Conservation (phyloP, 2,888 invertebrate genomes). For the Trichogramma dendrolimi region DNA sequence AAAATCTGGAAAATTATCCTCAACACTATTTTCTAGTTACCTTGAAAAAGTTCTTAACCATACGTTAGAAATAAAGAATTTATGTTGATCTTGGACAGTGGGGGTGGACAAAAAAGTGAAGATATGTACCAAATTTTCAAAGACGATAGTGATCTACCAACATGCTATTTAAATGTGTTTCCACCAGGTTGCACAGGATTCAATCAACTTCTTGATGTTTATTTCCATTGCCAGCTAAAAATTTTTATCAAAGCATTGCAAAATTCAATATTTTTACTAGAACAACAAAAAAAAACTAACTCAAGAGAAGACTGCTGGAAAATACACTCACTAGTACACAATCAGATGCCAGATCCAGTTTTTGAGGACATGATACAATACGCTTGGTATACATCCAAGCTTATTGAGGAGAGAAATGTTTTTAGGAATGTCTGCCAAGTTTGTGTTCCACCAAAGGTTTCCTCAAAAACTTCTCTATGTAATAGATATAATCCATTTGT, state of each 20-base stretch:
- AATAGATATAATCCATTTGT: neutral
- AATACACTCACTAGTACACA: conserved; percentile 8
- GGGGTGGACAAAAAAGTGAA: conserved; percentile 8
- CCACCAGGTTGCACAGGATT: conserved; percentile 11
- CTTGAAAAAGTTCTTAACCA: neutral
- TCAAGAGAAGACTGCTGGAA: conserved; percentile 4
- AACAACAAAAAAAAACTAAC: conserved; percentile 3
- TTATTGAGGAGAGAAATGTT: neutral
- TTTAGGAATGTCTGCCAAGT: conserved; percentile 9
- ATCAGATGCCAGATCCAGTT: conserved; percentile 8
- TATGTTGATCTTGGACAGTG: conserved; percentile 9
- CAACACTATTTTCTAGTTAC: conserved; percentile 5
- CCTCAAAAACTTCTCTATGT: neutral
- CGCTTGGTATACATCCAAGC: conserved; percentile 10
- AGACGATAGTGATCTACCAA: neutral
- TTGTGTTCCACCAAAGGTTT: neutral
- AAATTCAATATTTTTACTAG: conserved; percentile 1
- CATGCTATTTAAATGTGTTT: conserved; percentile 4
- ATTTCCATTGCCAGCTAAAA: conserved; percentile 15
- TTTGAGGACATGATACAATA: neutral
- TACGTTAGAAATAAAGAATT: conserved; percentile 5
- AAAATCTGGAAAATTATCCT: conserved; percentile 24
- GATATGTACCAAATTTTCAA: conserved; percentile 1
- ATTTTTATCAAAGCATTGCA: conserved; percentile 14
- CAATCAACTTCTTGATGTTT: conserved; percentile 12